Base-by-base conservation (phyloP, 2,113 vertebrate species). In the Neopipo cinnamomea region DNA sequence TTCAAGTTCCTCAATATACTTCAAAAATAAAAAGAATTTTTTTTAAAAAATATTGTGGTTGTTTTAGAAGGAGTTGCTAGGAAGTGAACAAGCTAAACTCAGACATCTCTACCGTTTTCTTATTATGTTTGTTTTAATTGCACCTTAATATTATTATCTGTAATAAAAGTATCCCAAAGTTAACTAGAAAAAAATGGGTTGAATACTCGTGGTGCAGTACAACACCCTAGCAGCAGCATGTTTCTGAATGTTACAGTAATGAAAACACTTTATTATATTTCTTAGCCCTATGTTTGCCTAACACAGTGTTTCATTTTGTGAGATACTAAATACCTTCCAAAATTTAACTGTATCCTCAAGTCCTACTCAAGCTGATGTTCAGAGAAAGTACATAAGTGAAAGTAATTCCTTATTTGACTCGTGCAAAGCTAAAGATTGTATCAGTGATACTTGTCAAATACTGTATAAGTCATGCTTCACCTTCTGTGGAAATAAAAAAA, bases 81-180 rank as follows among this genome's bases (percentile, higher is more conserved):
- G 24, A 93, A 75, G 4, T 12, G 21, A 81, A 72, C 24, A 16
- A 88, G 11, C 5, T 30, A 83, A 70, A 88, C 20, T 42, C 19
- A 58, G 41, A 41, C 2, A 0, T 14, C 12, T 53, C 7, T n/a
- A 16, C 2, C 9, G 5, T 28, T 71, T 76, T 18, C 0, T 0
- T n/a, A 2, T 14, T 53, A 2, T 24, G 10, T 5, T 33, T 23
- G 74, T 59, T 39, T 19, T 11, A 28, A 42, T 24, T 72, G 31
- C 5, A 81, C 24, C 8, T 30, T 28, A 39, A 23, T 62, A 30
- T 21, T 44, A n/a, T 28, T 73, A 72, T 8, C 7, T 37, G 14
- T 6, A 52, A 68, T 41, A 37, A 56, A 72, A 49, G 7, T 53
- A 85, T 47, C 8, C 3, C 8, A 76, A 73, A 65, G 16, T 30